Percentiles rank a stretch among this genome's conserved stretches.
These are phyloP conservation scores for Cyprinodon brontotheroides DNA, from an alignment of 2,113 vertebrate species.

Conservation along the genomic window DNA sequence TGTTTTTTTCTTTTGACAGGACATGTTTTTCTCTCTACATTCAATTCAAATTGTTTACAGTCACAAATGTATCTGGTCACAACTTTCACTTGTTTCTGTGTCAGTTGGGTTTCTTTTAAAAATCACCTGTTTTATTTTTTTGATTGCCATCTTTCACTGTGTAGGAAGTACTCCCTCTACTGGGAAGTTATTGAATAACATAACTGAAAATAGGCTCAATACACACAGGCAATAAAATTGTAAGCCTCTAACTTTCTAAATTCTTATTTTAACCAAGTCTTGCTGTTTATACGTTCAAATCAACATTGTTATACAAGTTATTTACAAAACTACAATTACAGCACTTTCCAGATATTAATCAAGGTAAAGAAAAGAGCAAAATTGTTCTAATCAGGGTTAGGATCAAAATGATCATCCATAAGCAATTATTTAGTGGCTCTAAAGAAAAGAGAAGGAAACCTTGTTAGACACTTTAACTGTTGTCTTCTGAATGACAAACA, in stretches of 20 bases:
- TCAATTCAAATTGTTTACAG: too few relatives aligned
- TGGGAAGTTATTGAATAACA: background rate
- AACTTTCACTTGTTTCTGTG: too few relatives aligned
- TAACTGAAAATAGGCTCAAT: background rate
- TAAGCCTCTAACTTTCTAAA: background rate
- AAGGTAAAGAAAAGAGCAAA: background rate
- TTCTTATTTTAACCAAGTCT: background rate
- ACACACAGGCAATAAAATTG: background rate
- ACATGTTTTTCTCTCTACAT: too few relatives aligned
- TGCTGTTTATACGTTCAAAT: background rate
- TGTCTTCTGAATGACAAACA: background rate
- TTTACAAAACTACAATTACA: background rate
- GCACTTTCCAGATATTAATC: background rate
- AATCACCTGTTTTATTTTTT: background rate
- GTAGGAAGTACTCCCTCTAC: background rate
- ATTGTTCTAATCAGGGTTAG: background rate
- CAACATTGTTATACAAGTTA: background rate
- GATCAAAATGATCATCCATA: background rate
- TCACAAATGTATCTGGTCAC: too few relatives aligned
- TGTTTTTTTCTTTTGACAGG: too few relatives aligned
- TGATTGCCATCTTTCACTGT: background rate
- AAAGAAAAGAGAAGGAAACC: background rate
- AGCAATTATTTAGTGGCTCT: background rate
- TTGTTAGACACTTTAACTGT: too few relatives aligned
- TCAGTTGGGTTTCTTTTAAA: too few relatives aligned